These are phyloP conservation scores for Myodes glareolus DNA, from an alignment of 2,113 vertebrate genomes.

Conservation along the genomic window DNA sequence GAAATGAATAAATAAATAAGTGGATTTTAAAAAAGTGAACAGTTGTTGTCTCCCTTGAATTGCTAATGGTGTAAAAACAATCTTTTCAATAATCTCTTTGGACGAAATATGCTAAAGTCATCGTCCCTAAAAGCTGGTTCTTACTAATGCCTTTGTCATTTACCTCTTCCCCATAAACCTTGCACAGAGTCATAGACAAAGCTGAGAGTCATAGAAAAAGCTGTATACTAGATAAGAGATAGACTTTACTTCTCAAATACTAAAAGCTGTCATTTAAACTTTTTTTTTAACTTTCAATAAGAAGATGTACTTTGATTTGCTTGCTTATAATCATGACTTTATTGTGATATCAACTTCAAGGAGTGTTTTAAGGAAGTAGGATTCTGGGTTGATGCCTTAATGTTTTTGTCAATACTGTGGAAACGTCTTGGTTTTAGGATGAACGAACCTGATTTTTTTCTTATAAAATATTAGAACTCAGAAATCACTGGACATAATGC, in stretches of 20 bases:
- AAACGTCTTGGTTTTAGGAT: constrained; percentile 30
- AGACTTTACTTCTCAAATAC: background rate
- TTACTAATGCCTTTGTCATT: constrained; percentile 68
- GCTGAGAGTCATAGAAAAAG: constrained; percentile 59
- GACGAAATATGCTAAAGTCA: constrained; percentile 68
- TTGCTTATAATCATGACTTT: constrained; percentile 36
- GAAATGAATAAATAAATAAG: background rate
- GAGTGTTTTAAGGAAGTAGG: constrained; percentile 52
- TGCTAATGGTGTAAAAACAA: constrained; percentile 78
- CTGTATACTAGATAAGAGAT: constrained; percentile 21
- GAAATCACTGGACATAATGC: constrained; percentile 16
- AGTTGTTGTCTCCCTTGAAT: constrained; percentile 71
- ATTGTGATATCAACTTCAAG: constrained; percentile 32
- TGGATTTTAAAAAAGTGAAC: constrained; percentile 58
- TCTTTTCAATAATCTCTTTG: constrained; percentile 48
- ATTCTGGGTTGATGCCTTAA: background rate
- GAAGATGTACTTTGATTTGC: background rate
- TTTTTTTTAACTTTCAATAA: background rate
- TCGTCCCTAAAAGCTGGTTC: constrained; percentile 68
- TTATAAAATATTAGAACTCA: constrained; percentile 8
- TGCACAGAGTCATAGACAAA: constrained; percentile 65
- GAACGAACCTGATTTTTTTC: background rate
- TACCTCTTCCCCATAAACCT: constrained; percentile 58
- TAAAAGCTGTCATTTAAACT: background rate
- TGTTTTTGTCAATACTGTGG: background rate